Conservation (phyloP, 2,113 vertebrate genomes). For the Sciurus niger region DNA sequence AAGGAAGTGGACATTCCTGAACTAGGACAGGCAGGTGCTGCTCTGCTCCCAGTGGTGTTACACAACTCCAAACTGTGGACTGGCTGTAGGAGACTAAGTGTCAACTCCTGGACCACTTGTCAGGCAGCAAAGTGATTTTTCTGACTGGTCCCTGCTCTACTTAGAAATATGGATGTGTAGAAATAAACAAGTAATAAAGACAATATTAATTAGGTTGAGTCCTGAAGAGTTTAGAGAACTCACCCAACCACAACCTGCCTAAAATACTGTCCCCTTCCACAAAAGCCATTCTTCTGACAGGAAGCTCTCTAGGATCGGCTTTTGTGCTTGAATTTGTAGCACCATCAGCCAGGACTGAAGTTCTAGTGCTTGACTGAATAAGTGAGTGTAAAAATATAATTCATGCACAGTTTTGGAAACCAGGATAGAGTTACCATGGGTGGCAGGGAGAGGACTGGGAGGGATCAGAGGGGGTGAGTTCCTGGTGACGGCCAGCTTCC, state of each 20-base stretch:
- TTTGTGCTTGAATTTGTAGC: constrained; percentile 12
- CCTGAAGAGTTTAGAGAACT: neutral
- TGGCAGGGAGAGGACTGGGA: too few relatives aligned
- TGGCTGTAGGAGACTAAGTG: neutral
- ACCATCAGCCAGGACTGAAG: constrained; percentile 27
- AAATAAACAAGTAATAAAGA: neutral
- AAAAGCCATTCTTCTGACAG: constrained; percentile 40
- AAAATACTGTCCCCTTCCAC: neutral
- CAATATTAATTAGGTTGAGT: neutral
- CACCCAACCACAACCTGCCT: neutral
- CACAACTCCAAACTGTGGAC: too few relatives aligned
- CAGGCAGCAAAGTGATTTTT: neutral
- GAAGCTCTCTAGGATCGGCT: constrained; percentile 39
- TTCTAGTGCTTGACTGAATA: neutral
- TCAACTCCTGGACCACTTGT: neutral
- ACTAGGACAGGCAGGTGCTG: neutral
- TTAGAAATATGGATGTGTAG: neutral
- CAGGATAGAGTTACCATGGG: neutral
- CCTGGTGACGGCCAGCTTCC: fast-evolving
- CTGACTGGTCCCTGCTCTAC: neutral
- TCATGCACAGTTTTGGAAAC: neutral
- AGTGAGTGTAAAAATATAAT: neutral
- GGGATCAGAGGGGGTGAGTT: fast-evolving
- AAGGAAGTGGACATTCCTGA: neutral
- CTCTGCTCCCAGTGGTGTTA: neutral